phyloP scores from a whole-genome alignment of 2,113 vertebrate species.

The Rhinopithecus roxellana region DNA sequence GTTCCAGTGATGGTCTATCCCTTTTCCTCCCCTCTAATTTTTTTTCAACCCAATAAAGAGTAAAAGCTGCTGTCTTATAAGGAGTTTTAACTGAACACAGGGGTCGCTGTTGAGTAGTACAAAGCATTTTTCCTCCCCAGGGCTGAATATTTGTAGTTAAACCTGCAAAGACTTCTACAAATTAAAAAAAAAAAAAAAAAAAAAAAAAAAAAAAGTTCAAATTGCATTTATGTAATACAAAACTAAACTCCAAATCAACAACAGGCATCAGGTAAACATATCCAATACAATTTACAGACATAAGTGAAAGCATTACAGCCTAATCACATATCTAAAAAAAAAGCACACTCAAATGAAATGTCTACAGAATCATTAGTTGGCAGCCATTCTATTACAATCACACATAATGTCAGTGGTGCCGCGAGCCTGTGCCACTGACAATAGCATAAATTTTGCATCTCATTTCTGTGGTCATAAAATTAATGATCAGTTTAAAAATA shows the following conservation, averaged over 20 bases:
- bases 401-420: slow-evolving; percentile 87
- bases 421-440: slow-evolving; percentile 89
- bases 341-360: slow-evolving; percentile 87
- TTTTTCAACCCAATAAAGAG: background rate
- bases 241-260: slow-evolving; percentile 83
- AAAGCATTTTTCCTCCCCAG: slow-evolving; percentile 67
- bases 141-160: slow-evolving; percentile 78
- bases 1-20: background rate
- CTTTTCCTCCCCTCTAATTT: background rate
- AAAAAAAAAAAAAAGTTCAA: slow-evolving; percentile 78
- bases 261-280: slow-evolving; percentile 85
- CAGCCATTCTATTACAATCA: slow-evolving; percentile 89
- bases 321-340: slow-evolving; percentile 90
- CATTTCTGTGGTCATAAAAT: slow-evolving; percentile 90
- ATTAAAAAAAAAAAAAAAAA: slow-evolving; percentile 78
- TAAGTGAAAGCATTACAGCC: slow-evolving; percentile 90
- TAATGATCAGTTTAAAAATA: slow-evolving; percentile 92
- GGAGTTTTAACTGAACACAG: slow-evolving; percentile 66
- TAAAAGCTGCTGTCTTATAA: background rate
- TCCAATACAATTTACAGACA: slow-evolving; percentile 85
- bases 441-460: slow-evolving; percentile 91
- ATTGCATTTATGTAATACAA: slow-evolving; percentile 84
- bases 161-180: slow-evolving; percentile 80
- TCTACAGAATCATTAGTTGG: slow-evolving; percentile 88
- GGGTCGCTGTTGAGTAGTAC: slow-evolving; percentile 82